Evolutionary conservation across 2,888 invertebrate species (phyloP), one percentile per base, ranked within the genome.

Genomic region (Ptychoptera contaminata): DNA sequence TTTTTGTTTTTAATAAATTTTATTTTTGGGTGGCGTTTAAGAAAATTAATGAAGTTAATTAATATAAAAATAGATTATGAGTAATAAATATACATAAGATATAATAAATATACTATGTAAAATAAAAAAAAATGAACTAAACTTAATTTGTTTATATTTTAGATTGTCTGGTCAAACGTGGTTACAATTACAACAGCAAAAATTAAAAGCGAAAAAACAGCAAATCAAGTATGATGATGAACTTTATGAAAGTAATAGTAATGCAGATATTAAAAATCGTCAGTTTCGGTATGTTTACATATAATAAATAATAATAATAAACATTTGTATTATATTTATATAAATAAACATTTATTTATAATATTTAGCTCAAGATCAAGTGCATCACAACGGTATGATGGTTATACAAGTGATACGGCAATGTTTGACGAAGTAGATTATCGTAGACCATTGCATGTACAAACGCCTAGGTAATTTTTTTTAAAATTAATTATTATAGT

Each of bases 141-240:
- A 14, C 31, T 8, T 16, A 32, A 10, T 16, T n/a, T 46, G 40
- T 43, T 46, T 47, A n/a, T 43, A 8, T 51, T 55, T 67, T 48
- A 64, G 63, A 36, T 64, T 64, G 50, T 67, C 69, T n/a, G 72
- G 73, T 16, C 67, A 79, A 50, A 80, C 85, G 45, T 87, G 86
- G 86, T 70, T 87, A 49, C 84, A 85, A 62, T 72, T 80, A 51
- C 86, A 87, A 58, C 86, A 87, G 58, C 75, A 82, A 60, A 85
- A 85, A 60, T 70, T 87, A 39, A 74, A 82, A 41, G 84, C 84
- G 54, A 73, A 81, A 53, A 73, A 77, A 54, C 84, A 84, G 59
- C 77, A 79, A 48, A 72, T 81, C 58, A 73, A 79, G 61, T 70
- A 79, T 49, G 79, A 80, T 57, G 81, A 83, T 61, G 52, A 50